A percentile compares a stretch with the other conserved stretches of the same genome.
Evolutionary conservation across 2,113 vertebrate species (phyloP).

Genomic region (Engystomops pustulosus): DNA sequence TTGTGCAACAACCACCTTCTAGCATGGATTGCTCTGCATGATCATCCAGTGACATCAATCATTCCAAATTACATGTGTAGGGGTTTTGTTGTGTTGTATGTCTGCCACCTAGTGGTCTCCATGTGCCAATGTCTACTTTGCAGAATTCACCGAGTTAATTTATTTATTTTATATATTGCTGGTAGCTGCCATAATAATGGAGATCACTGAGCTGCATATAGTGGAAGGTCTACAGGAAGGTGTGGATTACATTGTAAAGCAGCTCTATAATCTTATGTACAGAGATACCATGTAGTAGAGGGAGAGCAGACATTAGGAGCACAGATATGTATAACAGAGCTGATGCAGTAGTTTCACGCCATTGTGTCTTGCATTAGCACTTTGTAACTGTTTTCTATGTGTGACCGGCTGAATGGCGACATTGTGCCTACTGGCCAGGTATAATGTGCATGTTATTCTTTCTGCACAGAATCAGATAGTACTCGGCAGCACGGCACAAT

Average conservation of each 20-base stretch:
- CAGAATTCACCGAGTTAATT: background rate
- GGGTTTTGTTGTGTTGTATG: constrained; percentile 5
- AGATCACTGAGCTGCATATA: background rate
- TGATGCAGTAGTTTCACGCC: background rate
- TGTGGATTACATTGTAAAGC: background rate
- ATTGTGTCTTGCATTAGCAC: background rate
- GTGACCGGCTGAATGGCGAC: background rate
- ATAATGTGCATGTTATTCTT: constrained; percentile 44
- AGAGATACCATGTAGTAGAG: background rate
- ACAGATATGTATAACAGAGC: background rate
- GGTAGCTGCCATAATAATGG: background rate
- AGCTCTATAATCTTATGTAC: background rate
- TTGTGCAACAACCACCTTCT: constrained; percentile 18
- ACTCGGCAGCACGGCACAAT: constrained; percentile 81
- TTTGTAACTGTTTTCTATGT: background rate
- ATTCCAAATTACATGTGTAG: background rate
- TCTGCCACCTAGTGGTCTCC: constrained; percentile 69
- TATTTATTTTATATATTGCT: background rate
- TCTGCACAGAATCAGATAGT: constrained; percentile 84
- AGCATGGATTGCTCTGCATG: constrained; percentile 29
- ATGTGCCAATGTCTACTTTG: constrained; percentile 46
- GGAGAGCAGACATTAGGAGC: background rate
- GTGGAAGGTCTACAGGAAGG: background rate
- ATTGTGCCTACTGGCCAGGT: background rate
- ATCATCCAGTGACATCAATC: constrained; percentile 6